Percentiles rank a stretch among this genome's conserved stretches.
phyloP scores from a whole-genome alignment of 2,113 vertebrate species.

The Thamnophis sirtalis region DNA sequence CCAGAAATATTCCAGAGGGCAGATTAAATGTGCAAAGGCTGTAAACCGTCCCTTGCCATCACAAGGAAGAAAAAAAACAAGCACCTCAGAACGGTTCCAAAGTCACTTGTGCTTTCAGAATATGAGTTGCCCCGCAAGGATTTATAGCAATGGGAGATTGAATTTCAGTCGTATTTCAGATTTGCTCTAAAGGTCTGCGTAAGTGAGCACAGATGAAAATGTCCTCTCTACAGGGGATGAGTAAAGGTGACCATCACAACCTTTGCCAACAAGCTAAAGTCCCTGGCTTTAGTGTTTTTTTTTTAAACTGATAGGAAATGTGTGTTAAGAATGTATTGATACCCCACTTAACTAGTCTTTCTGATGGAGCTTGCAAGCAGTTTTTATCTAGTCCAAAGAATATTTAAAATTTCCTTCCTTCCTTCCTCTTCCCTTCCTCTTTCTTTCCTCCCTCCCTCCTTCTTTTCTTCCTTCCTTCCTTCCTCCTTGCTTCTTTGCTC shows the following conservation, averaged over 20 bases:
- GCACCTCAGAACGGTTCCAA: background rate
- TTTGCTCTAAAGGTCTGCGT: background rate
- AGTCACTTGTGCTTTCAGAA: background rate
- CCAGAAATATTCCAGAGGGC: background rate
- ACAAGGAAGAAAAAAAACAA: background rate
- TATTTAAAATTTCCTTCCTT: background rate
- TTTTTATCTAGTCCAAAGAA: background rate
- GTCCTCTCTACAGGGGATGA: too few relatives aligned
- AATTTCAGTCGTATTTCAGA: background rate
- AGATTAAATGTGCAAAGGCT: background rate
- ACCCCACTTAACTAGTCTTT: background rate
- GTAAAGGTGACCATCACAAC: too few relatives aligned
- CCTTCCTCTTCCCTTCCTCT: background rate
- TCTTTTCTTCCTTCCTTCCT: rapidly evolving
- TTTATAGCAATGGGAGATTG: background rate
- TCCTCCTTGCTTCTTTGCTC: background rate
- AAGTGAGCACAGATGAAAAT: too few relatives aligned
- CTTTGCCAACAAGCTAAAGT: background rate
- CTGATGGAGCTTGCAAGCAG: background rate
- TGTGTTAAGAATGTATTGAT: background rate
- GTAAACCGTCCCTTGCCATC: background rate
- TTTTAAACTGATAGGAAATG: background rate
- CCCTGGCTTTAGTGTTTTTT: rapidly evolving
- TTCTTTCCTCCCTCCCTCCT: background rate
- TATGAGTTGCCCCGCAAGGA: background rate